phyloP scores from a whole-genome alignment of 2,797 vertebrate species.

The Leucoraja ocellata region DNA sequence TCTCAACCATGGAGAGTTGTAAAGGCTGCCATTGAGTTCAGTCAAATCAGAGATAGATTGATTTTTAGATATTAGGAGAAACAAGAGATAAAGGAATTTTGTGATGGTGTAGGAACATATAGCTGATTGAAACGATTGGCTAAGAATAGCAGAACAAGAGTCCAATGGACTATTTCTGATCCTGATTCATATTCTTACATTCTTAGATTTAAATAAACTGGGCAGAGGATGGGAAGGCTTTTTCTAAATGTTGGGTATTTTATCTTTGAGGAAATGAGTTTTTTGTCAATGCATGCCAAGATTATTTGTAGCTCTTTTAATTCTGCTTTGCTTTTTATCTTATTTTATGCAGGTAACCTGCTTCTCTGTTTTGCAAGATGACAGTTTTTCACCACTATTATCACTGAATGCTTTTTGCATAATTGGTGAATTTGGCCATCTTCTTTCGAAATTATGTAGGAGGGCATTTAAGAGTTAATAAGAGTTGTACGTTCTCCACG shows the following conservation, averaged over 20 bases:
- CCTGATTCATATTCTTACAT: too few species aligned
- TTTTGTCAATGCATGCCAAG: not conserved
- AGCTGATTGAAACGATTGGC: too few species aligned
- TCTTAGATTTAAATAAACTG: not conserved
- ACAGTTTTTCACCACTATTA: not conserved
- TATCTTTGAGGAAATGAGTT: not conserved
- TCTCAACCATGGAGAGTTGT: too few species aligned
- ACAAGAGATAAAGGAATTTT: too few species aligned
- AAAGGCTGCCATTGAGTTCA: too few species aligned
- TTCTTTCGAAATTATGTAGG: not conserved
- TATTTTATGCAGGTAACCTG: not conserved
- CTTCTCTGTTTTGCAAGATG: not conserved
- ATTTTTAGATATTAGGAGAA: too few species aligned
- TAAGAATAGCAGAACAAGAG: too few species aligned
- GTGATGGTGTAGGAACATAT: too few species aligned
- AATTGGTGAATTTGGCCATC: not conserved
- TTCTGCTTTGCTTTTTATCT: not conserved
- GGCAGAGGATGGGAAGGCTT: not conserved
- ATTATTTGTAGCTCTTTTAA: not conserved
- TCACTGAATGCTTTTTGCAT: not conserved
- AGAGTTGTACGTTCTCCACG: too few species aligned
- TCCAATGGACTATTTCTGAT: too few species aligned
- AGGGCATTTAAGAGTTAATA: too few species aligned
- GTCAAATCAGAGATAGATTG: too few species aligned
- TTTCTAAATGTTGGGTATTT: not conserved